Evolutionary conservation across 2,113 vertebrate genomes (phyloP).

Genomic region (Pseudonaja textilis): DNA sequence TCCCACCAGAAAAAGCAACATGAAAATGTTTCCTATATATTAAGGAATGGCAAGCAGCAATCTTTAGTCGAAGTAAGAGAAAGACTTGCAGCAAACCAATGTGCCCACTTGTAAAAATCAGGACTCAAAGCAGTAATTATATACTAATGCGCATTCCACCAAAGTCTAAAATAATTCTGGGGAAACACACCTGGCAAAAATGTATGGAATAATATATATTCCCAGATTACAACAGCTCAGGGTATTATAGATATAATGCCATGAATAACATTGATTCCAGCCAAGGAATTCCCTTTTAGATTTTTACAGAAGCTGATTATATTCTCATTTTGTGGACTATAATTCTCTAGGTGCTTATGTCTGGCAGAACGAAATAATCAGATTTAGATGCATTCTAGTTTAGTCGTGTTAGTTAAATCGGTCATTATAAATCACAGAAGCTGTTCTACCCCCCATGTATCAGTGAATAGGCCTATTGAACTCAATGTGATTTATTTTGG

Average conservation of each 20-base stretch:
- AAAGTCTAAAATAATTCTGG: neutral
- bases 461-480: neutral
- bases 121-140: neutral
- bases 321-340: neutral
- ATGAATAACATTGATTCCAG: neutral
- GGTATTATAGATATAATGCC: neutral
- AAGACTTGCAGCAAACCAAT: neutral
- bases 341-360: neutral
- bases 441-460: neutral
- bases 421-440: neutral
- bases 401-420: neutral
- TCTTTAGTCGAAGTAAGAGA: neutral
- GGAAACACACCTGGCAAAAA: neutral
- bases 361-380: neutral
- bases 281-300: neutral
- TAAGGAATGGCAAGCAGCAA: neutral
- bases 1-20: neutral
- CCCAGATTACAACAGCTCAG: neutral
- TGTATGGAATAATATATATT: neutral
- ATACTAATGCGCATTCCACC: neutral
- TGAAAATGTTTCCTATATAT: neutral
- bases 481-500: neutral
- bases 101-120: neutral
- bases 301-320: neutral
- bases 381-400: neutral